A percentile compares a stretch with the other conserved stretches of the same genome.
Conservation (phyloP, 2,113 vertebrate genomes). For the Pteropus alecto region DNA sequence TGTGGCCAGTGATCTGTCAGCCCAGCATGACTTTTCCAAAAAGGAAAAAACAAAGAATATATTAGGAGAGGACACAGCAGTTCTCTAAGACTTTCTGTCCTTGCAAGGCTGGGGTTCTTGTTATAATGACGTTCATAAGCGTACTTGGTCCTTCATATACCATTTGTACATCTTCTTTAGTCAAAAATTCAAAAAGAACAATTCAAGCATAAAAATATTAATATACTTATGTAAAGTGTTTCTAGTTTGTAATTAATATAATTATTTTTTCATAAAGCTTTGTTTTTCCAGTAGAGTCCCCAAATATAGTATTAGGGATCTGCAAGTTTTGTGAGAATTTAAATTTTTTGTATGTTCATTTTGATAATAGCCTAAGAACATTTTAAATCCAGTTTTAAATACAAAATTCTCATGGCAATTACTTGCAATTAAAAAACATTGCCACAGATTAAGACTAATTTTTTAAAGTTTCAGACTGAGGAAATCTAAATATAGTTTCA, state of each 20-base stretch:
- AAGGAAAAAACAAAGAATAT: neutral
- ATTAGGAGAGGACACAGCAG: neutral
- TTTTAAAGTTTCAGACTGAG: neutral
- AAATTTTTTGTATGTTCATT: neutral
- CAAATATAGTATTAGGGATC: neutral
- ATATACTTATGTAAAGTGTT: neutral
- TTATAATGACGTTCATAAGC: neutral
- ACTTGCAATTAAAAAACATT: neutral
- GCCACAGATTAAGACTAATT: neutral
- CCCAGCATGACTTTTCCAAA: neutral
- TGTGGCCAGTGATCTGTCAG: neutral
- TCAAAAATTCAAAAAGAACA: conserved; percentile 31
- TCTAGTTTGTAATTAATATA: neutral
- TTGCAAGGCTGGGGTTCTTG: neutral
- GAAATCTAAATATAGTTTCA: conserved; percentile 9
- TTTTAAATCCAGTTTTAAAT: conserved; percentile 37
- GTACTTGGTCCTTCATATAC: neutral
- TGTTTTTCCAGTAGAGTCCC: neutral
- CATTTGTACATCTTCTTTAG: neutral
- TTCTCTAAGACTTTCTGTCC: neutral
- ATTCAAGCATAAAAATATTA: conserved; percentile 5
- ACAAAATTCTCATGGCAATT: neutral
- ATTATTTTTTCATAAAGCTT: conserved; percentile 3
- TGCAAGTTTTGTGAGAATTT: neutral
- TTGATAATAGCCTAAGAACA: conserved; percentile 7